These are phyloP conservation scores for Riparia riparia DNA, from an alignment of 2,113 vertebrate genomes.

Conservation along the genomic window DNA sequence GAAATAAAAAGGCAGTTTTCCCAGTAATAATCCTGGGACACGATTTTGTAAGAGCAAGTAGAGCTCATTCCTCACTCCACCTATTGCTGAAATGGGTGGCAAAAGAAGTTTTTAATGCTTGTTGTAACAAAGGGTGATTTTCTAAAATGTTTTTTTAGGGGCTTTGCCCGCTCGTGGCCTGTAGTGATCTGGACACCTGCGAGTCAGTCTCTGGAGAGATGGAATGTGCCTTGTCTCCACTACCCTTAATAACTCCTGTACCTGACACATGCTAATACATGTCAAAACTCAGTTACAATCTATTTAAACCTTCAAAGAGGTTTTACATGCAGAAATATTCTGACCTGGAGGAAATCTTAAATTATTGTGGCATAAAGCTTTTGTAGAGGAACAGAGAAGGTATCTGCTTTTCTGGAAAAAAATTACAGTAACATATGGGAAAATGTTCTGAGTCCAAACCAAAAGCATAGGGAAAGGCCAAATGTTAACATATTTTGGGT, in stretches of 20 bases:
- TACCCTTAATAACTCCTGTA: conserved; percentile 1
- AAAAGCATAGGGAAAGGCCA: neutral
- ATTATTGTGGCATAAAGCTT: conserved; percentile 48
- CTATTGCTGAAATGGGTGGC: neutral
- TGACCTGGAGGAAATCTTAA: conserved; percentile 68
- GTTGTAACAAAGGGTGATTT: neutral
- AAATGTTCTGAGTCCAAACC: neutral
- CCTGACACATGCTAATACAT: conserved; percentile 53
- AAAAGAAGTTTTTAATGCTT: neutral
- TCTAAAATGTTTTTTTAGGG: neutral
- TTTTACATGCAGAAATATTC: conserved; percentile 51
- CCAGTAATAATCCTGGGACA: neutral
- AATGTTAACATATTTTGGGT: neutral
- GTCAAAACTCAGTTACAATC: conserved; percentile 48
- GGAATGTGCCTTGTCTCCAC: conserved; percentile 58
- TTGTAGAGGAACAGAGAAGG: conserved; percentile 2
- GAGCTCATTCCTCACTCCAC: neutral
- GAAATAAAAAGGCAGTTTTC: neutral
- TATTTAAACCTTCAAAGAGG: conserved; percentile 61
- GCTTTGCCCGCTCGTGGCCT: neutral
- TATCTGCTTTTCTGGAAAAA: conserved; percentile 6
- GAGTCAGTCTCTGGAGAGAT: neutral
- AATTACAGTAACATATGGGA: neutral
- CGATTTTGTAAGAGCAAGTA: neutral
- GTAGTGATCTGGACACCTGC: conserved; percentile 49